These are phyloP conservation scores for Sarcophilus harrisii DNA, from an alignment of 2,797 vertebrate species.

Conservation along the genomic window DNA sequence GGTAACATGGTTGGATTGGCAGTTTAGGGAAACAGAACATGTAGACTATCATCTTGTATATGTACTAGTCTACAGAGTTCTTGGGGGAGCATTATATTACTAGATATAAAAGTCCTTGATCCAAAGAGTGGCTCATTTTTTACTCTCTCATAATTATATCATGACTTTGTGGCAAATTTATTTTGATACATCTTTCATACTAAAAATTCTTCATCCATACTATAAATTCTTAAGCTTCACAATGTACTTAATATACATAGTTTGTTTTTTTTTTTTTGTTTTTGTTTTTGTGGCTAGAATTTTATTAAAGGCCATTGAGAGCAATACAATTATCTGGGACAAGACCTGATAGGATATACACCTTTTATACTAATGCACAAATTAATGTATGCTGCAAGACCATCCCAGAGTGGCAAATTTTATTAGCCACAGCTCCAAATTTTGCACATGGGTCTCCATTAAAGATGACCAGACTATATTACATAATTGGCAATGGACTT, in stretches of 20 bases:
- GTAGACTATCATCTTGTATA: not conserved
- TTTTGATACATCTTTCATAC: not conserved
- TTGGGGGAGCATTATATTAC: not conserved
- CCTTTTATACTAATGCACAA: no score
- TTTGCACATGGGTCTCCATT: no score
- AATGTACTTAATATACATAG: not conserved
- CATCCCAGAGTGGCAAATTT: no score
- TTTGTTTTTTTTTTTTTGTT: no score
- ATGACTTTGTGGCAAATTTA: not conserved
- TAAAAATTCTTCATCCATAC: not conserved
- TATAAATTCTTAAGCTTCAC: not conserved
- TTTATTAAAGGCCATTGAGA: no score
- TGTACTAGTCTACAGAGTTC: not conserved
- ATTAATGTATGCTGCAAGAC: no score
- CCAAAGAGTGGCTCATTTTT: not conserved
- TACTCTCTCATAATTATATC: not conserved
- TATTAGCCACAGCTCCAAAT: no score
- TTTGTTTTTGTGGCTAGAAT: no score
- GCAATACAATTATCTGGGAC: no score
- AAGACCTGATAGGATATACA: no score
- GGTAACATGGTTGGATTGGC: not conserved
- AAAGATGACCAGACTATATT: no score
- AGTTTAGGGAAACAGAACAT: not conserved
- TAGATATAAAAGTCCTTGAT: not conserved
- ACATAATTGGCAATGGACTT: no score